Evolutionary conservation across 2,888 invertebrate genomes (phyloP).

Genomic region (Eristalis intricaria): DNA sequence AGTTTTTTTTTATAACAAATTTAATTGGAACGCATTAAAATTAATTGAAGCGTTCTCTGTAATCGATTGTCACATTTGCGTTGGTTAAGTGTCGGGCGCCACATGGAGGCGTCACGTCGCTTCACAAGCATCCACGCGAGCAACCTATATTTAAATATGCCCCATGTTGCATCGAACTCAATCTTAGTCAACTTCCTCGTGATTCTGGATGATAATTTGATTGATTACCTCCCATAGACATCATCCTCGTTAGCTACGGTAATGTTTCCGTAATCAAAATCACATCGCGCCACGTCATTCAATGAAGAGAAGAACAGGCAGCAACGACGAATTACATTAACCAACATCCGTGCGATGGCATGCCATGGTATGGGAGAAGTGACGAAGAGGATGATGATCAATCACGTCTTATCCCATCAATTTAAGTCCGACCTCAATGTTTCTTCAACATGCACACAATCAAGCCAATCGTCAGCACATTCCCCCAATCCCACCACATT

Average conservation of each 20-base stretch:
- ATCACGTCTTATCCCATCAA: constrained; percentile 67
- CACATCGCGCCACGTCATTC: constrained; percentile 49
- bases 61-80: not conserved
- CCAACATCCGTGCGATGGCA: constrained; percentile 38
- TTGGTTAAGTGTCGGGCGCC: not conserved
- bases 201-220: constrained; percentile 38
- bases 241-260: constrained; percentile 54
- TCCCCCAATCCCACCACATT: not conserved
- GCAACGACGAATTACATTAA: constrained; percentile 36
- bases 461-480: constrained; percentile 27
- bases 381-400: constrained; percentile 67
- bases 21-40: constrained; percentile 17
- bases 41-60: not conserved
- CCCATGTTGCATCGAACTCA: not conserved
- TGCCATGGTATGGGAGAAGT: constrained; percentile 30
- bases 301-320: constrained; percentile 29
- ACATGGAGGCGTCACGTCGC: not conserved
- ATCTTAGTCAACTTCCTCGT: not conserved
- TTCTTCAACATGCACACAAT: constrained; percentile 36
- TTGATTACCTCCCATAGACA: constrained; percentile 60
- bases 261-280: constrained; percentile 69
- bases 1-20: constrained; percentile 6
- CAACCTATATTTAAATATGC: not conserved
- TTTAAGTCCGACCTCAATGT: constrained; percentile 68
- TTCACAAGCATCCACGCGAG: not conserved